A percentile compares a stretch with the other conserved stretches of the same genome.
phyloP scores from a whole-genome alignment of 1,140 invertebrate genomes.

The Lepidurus apus region DNA sequence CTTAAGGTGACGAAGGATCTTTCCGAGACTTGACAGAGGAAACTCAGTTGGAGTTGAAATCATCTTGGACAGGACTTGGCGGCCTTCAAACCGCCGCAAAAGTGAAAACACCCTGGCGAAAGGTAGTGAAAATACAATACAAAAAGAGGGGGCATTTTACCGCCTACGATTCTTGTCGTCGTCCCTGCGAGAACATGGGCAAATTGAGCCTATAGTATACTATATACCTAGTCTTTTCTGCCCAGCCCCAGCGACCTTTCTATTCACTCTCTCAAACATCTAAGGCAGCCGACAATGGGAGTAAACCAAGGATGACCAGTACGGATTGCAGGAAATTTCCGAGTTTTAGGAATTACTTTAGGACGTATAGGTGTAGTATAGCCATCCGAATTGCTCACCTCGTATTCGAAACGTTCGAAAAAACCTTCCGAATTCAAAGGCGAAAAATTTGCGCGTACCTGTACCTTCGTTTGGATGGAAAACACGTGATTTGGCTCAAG shows the following conservation, averaged over 20 bases:
- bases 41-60: neutral
- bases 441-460: too few relatives aligned
- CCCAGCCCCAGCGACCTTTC: neutral
- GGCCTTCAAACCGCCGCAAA: neutral
- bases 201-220: neutral
- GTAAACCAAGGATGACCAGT: neutral
- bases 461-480: neutral
- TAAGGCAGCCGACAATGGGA: neutral
- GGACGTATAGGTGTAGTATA: too few relatives aligned
- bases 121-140: neutral
- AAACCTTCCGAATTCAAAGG: too few relatives aligned
- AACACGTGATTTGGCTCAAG: neutral
- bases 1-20: neutral
- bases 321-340: neutral
- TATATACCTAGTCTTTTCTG: neutral
- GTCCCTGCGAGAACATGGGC: neutral
- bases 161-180: neutral
- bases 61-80: neutral
- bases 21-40: neutral
- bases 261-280: neutral
- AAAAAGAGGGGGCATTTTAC: neutral
- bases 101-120: neutral
- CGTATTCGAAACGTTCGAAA: too few relatives aligned
- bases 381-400: too few relatives aligned
- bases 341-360: neutral